Base-by-base conservation (phyloP, 1,140 invertebrate species). In the Drosophila hydei region DNA sequence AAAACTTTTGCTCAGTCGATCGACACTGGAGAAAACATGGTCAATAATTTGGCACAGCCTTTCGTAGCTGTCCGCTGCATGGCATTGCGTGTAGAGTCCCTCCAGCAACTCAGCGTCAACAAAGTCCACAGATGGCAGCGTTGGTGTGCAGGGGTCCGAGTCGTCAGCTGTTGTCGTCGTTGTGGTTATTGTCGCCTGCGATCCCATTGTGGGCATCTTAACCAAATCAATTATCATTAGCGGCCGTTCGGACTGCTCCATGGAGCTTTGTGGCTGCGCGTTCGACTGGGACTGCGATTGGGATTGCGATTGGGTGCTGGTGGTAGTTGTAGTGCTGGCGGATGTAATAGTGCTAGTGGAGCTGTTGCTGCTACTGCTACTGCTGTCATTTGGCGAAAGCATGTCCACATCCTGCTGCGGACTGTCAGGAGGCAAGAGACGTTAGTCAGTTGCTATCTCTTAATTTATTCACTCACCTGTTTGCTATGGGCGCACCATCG, bases 11-110 rank as follows among this genome's bases (percentile, higher is more conserved):
- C 94, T 93, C n/a, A 97, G 89, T 23, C 93, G 93, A 60, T 96
- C 94, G 47, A 95, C 93, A 56, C 93, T 94, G 51, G 94, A 95
- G 91, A 95, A 97, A n/a, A 96, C 94, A 77, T 94, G 93, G 18
- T 94, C 94, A 30, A 97, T 91, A 19, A 94, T 94, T 40, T 95
- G 93, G 64, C 95, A 94, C 14, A 97, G 90, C 42, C 93, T 92
- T 12, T 94, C 94, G 92, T 95, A 96, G 56, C 92, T 94, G 38
- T 93, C 92, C 45, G 93, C 92, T 42, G 93, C 87, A 89, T 94
- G 93, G 89, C 95, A 96, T 68, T 92, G 93, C 65, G 94, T 93
- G 61, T 96, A 94, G 43, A 96, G 93, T 47, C 94, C 92, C 59
- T 93, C 88, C 12, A 97, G 84, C 63, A 93, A 93, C 25, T 94